Evolutionary conservation across 2,113 vertebrate species (phyloP).

Genomic region (Toxostoma redivivum): DNA sequence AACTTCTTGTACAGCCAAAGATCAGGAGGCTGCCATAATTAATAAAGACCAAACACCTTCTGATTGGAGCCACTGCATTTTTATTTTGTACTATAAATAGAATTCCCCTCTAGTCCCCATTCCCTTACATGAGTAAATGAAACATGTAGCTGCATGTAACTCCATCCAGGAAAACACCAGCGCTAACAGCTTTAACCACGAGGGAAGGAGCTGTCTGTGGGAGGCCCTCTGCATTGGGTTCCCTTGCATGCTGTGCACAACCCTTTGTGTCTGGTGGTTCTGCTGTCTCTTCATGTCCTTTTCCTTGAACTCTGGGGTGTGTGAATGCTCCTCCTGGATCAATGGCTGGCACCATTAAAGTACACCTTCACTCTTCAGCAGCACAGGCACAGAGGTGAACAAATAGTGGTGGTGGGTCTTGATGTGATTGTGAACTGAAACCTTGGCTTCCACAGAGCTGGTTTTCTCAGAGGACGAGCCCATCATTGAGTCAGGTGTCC

Average conservation of each 20-base stretch:
- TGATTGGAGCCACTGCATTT: constrained; percentile 69
- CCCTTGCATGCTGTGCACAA: neutral
- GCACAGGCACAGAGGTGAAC: neutral
- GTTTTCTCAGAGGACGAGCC: neutral
- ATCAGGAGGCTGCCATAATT: neutral
- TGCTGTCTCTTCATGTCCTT: neutral
- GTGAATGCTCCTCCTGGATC: neutral
- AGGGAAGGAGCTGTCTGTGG: neutral
- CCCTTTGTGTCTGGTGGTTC: neutral
- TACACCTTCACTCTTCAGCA: neutral
- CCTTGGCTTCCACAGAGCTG: neutral
- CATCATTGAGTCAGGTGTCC: neutral
- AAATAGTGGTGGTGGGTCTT: neutral
- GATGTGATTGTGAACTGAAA: neutral
- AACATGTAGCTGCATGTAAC: constrained; percentile 38
- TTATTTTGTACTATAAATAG: constrained; percentile 77
- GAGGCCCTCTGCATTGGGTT: constrained; percentile 14
- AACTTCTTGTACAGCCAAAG: neutral
- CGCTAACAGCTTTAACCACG: neutral
- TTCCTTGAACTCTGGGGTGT: neutral
- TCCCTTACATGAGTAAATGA: constrained; percentile 62
- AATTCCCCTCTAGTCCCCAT: constrained; percentile 67
- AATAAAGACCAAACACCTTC: neutral
- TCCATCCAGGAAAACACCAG: constrained; percentile 44
- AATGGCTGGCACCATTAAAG: neutral